Evolutionary conservation across 1,140 invertebrate species (phyloP).

Genomic region (Babylonia areolata): DNA sequence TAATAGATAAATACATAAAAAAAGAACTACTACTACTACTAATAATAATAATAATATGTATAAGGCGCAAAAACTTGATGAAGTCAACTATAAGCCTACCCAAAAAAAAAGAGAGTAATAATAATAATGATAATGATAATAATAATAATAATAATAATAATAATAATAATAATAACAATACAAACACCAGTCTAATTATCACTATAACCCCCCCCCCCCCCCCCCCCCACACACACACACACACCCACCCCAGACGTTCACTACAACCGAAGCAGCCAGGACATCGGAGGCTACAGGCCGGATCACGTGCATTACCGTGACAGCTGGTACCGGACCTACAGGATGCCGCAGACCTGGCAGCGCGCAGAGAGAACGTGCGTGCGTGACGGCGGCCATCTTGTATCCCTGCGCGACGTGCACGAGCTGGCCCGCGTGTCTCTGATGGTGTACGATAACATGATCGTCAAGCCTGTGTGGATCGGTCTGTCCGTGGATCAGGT

Average conservation of each 20-base stretch:
- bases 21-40: too few relatives aligned
- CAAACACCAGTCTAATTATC: background rate
- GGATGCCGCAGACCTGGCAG: background rate
- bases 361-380: conserved; percentile 8
- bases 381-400: conserved; percentile 10
- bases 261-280: background rate
- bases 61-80: too few relatives aligned
- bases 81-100: too few relatives aligned
- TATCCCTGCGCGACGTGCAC: conserved; percentile 25
- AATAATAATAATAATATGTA: too few relatives aligned
- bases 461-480: conserved; percentile 13
- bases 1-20: too few relatives aligned
- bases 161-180: too few relatives aligned
- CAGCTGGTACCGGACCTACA: conserved; percentile 24
- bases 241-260: background rate
- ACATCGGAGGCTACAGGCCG: background rate
- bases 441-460: background rate
- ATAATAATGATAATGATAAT: too few relatives aligned
- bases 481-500: conserved; percentile 2
- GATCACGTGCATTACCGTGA: conserved; percentile 18
- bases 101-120: too few relatives aligned
- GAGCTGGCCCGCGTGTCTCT: conserved; percentile 24
- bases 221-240: too few relatives aligned
- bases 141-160: too few relatives aligned
- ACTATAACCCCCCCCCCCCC: background rate